These are phyloP conservation scores for Euwallacea fornicatus DNA, from an alignment of 1,140 invertebrate species.

Conservation along the genomic window DNA sequence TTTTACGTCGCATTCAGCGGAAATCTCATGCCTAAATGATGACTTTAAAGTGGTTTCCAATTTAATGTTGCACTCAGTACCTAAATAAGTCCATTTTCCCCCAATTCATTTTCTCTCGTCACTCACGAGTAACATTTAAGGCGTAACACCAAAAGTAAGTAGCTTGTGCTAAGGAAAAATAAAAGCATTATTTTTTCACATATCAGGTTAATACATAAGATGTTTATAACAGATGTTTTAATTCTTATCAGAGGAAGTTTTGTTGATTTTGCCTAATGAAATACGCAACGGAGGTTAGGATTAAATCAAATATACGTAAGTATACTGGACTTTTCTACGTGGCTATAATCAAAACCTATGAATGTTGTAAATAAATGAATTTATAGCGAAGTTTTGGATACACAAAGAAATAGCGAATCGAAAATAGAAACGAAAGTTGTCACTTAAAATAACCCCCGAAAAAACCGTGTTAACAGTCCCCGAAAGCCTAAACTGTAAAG, in stretches of 20 bases:
- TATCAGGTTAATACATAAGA: conserved; percentile 41
- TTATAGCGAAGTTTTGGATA: not conserved
- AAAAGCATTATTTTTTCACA: conserved; percentile 44
- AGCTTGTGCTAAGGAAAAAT: conserved; percentile 30
- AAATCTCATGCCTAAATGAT: no score
- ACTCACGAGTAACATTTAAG: conserved; percentile 35
- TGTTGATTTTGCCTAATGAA: conserved; percentile 26
- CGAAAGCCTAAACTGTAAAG: not conserved
- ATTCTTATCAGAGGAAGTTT: conserved; percentile 10
- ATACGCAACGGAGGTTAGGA: not conserved
- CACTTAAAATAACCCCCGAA: not conserved
- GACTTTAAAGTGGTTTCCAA: no score
- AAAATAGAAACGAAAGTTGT: not conserved
- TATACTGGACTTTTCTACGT: not conserved
- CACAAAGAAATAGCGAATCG: conserved; percentile 1
- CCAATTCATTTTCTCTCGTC: not conserved
- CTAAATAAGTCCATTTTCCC: no score
- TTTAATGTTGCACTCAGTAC: no score
- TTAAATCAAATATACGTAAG: not conserved
- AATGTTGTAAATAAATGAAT: not conserved
- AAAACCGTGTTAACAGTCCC: not conserved
- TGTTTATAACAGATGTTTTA: conserved; percentile 39
- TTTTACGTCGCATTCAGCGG: no score
- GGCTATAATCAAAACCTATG: conserved; percentile 23
- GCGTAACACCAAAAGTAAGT: conserved; percentile 41